phyloP scores from a whole-genome alignment of 35 echinoderm and acorn worm genomes.

The Acanthaster planci region DNA sequence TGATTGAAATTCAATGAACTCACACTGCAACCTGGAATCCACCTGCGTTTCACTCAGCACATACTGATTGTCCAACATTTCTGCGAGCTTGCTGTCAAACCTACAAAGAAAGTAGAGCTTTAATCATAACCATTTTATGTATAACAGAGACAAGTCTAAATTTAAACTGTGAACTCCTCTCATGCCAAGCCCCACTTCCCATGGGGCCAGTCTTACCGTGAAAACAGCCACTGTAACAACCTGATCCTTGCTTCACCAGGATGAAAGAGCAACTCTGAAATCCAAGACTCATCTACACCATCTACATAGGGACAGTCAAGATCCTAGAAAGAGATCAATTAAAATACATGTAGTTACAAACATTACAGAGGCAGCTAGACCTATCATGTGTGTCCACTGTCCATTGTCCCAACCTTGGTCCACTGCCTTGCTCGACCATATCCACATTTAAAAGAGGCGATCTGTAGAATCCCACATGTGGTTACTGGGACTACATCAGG shows the following conservation, averaged over 20 bases:
- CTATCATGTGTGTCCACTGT: too few relatives aligned
- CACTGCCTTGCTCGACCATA: too few relatives aligned
- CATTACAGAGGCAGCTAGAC: too few relatives aligned
- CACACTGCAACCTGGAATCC: slow-evolving; percentile 93
- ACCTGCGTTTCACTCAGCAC: slow-evolving; percentile 76
- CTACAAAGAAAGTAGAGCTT: slow-evolving; percentile 49
- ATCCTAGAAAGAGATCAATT: slow-evolving; percentile 30
- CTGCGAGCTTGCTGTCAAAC: slow-evolving; percentile 75
- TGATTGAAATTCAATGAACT: not conserved
- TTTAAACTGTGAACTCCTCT: too few relatives aligned
- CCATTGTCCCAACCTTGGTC: too few relatives aligned
- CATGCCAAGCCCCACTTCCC: too few relatives aligned
- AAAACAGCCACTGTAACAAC: slow-evolving; percentile 88
- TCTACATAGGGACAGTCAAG: slow-evolving; percentile 88
- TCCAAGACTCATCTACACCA: slow-evolving; percentile 95
- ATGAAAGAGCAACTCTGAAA: slow-evolving; percentile 76
- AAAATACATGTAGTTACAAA: slow-evolving; percentile 34
- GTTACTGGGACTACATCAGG: too few relatives aligned
- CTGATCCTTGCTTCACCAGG: slow-evolving; percentile 93
- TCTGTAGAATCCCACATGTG: too few relatives aligned
- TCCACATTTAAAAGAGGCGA: too few relatives aligned
- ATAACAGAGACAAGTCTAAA: too few relatives aligned
- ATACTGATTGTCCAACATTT: slow-evolving; percentile 80
- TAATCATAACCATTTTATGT: too few relatives aligned
- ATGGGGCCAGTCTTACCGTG: slow-evolving; percentile 48